These are phyloP conservation scores for Deilephila porcellus DNA, from an alignment of 2,888 invertebrate genomes.

Conservation along the genomic window DNA sequence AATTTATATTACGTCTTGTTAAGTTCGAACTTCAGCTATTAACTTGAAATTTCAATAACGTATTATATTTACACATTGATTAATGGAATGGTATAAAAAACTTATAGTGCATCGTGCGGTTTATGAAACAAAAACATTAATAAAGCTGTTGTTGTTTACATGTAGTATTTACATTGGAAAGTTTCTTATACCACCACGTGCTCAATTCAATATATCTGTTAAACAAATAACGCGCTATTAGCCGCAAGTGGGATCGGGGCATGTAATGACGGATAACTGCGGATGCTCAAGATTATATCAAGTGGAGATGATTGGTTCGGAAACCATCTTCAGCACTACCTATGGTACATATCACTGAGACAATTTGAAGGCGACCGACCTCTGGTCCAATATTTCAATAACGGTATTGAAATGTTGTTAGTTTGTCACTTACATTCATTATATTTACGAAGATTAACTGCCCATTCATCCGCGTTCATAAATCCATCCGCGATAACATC, in stretches of 20 bases:
- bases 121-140: not conserved
- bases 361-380: not conserved
- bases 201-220: not conserved
- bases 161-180: not conserved
- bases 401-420: no score
- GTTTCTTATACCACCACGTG: not conserved
- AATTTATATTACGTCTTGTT: no score
- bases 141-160: not conserved
- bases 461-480: not conserved
- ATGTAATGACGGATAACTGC: slow-evolving; percentile 6
- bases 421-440: no score
- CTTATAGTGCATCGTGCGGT: not conserved
- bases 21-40: no score
- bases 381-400: not conserved
- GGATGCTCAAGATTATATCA: slow-evolving; percentile 3
- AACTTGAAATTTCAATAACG: no score
- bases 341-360: not conserved
- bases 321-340: not conserved
- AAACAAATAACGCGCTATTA: not conserved
- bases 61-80: no score
- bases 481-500: not conserved
- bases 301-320: not conserved
- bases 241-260: slow-evolving; percentile 1
- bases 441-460: not conserved
- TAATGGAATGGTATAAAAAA: not conserved